Evolutionary conservation across 2,888 invertebrate species (phyloP).

Genomic region (Mycalesis mineus): DNA sequence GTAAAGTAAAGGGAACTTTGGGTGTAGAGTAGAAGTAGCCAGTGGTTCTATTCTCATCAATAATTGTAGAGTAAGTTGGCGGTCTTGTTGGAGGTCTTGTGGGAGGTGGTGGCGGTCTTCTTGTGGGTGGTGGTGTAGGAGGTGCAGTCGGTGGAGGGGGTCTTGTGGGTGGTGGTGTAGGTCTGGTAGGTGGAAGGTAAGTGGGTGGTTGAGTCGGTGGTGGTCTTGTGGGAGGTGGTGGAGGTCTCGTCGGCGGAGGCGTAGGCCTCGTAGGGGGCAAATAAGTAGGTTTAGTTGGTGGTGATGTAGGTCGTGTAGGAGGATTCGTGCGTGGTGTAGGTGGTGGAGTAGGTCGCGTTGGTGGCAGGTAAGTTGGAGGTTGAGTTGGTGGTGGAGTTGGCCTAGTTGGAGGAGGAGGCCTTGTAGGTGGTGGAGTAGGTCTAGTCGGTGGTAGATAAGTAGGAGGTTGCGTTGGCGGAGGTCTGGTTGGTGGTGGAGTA

Average conservation of each 20-base stretch:
- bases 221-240: conserved; percentile 9
- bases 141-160: conserved; percentile 10
- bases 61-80: conserved; percentile 25
- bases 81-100: conserved; percentile 12
- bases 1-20: conserved; percentile 28
- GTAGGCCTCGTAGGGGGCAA: conserved; percentile 12
- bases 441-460: background rate
- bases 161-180: conserved; percentile 6
- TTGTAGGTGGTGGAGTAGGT: conserved; percentile 5
- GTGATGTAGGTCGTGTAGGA: conserved; percentile 1
- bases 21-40: conserved; percentile 36
- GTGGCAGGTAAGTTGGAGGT: conserved; percentile 19
- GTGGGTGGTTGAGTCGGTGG: background rate
- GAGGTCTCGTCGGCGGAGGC: conserved; percentile 5
- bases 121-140: background rate
- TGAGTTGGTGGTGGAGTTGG: conserved; percentile 20
- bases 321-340: conserved; percentile 32
- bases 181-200: background rate
- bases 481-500: conserved; percentile 4
- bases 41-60: conserved; percentile 25
- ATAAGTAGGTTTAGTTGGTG: conserved; percentile 19
- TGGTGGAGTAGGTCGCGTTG: conserved; percentile 16
- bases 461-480: background rate
- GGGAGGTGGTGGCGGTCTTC: conserved; percentile 16
- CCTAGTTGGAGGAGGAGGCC: conserved; percentile 10